Evolutionary conservation across 2,797 vertebrate species (phyloP).

Genomic region (Selene dorsalis): DNA sequence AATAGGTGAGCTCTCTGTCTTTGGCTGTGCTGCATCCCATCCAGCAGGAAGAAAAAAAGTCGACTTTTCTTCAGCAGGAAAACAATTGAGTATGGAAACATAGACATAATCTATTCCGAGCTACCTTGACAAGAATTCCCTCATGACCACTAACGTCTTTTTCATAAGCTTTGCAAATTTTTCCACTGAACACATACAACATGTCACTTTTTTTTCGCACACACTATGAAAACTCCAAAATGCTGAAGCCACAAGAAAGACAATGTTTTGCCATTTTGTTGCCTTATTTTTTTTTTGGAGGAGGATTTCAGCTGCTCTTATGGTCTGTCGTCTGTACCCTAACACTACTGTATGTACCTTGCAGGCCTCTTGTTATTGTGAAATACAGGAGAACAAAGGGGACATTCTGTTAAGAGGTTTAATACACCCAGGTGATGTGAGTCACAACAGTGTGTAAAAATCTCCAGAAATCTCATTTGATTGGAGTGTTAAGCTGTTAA

Average conservation of each 20-base stretch:
- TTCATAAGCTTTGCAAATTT: slow-evolving; percentile 45
- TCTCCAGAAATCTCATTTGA: slow-evolving; percentile 85
- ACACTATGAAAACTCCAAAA: slow-evolving; percentile 3
- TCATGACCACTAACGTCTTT: slow-evolving; percentile 38
- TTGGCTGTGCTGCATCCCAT: background rate
- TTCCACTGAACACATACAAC: slow-evolving; percentile 30
- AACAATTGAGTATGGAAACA: slow-evolving; percentile 53
- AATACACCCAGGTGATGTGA: slow-evolving; percentile 81
- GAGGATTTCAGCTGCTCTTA: slow-evolving; percentile 11
- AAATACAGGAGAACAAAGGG: slow-evolving; percentile 86
- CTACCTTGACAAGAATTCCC: slow-evolving; percentile 53
- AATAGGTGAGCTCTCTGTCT: background rate
- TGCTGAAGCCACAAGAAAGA: slow-evolving; percentile 21
- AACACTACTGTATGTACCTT: slow-evolving; percentile 58
- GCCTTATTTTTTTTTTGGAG: background rate
- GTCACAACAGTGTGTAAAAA: slow-evolving; percentile 81
- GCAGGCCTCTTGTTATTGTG: slow-evolving; percentile 76
- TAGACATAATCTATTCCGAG: slow-evolving; percentile 42
- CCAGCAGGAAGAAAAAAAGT: background rate
- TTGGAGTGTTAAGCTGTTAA: slow-evolving; percentile 90
- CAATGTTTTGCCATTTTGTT: background rate
- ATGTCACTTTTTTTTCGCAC: slow-evolving; percentile 17
- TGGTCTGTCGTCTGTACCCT: slow-evolving; percentile 65
- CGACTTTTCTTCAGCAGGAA: slow-evolving; percentile 22
- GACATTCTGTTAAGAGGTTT: slow-evolving; percentile 84